phyloP scores from a whole-genome alignment of 2,797 vertebrate genomes.

The Sebastes hubbsi region DNA sequence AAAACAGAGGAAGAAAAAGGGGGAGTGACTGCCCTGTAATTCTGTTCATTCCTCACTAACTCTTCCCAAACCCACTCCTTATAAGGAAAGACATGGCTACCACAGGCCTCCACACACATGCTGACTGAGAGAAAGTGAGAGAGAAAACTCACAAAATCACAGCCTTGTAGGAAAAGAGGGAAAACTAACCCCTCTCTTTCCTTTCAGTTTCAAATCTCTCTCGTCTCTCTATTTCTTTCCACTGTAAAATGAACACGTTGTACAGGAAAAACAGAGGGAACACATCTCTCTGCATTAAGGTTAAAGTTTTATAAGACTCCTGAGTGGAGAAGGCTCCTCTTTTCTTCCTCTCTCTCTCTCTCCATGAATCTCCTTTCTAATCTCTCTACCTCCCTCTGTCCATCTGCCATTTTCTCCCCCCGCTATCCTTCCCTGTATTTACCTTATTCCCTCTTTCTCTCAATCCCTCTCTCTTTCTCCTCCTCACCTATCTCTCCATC shows the following conservation, averaged over 20 bases:
- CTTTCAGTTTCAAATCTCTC: slow-evolving; percentile 32
- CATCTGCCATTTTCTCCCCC: slow-evolving; percentile 50
- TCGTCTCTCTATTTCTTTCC: slow-evolving; percentile 16
- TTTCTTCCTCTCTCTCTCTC: slow-evolving; percentile 5
- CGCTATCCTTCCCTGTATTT: slow-evolving; percentile 51
- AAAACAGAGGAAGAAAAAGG: slow-evolving; percentile 27
- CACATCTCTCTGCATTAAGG: slow-evolving; percentile 9
- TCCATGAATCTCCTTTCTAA: slow-evolving; percentile 3
- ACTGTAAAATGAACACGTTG: slow-evolving; percentile 36
- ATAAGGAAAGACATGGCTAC: slow-evolving; percentile 71
- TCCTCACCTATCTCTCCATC: slow-evolving; percentile 55
- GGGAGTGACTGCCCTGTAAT: slow-evolving; percentile 63
- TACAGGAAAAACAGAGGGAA: background rate
- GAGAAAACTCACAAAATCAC: slow-evolving; percentile 51
- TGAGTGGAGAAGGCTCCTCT: background rate
- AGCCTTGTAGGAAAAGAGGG: slow-evolving; percentile 47
- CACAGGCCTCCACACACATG: slow-evolving; percentile 16
- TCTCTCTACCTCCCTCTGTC: slow-evolving; percentile 14
- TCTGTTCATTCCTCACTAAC: slow-evolving; percentile 77
- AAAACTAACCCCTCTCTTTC: slow-evolving; percentile 35
- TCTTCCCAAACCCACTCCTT: slow-evolving; percentile 70
- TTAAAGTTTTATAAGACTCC: slow-evolving; percentile 63
- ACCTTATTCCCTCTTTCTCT: slow-evolving; percentile 33
- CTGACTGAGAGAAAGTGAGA: slow-evolving; percentile 23
- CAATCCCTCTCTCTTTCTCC: slow-evolving; percentile 7